Conservation (phyloP, 2,888 invertebrate genomes). For the Epistrophella euchroma region DNA sequence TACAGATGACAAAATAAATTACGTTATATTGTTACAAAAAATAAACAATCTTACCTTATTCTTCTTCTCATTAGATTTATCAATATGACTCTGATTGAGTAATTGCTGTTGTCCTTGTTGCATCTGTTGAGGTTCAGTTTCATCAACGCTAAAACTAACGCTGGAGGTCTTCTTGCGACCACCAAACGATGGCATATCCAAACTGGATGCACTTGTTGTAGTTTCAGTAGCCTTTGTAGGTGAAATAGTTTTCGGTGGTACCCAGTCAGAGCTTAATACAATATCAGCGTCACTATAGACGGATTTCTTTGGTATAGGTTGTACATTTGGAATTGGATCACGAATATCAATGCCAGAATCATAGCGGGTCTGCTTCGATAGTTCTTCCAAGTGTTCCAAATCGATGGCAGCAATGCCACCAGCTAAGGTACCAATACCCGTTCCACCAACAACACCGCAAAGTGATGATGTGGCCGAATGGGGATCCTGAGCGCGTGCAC, state of each 20-base stretch:
- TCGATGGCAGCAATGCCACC: conserved; percentile 81
- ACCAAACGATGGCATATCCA: conserved; percentile 79
- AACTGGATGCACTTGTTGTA: conserved; percentile 81
- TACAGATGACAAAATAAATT: not conserved
- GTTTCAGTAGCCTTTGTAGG: conserved; percentile 88
- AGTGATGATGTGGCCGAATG: conserved; percentile 80
- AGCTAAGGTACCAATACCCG: conserved; percentile 60
- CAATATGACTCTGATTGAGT: conserved; percentile 76
- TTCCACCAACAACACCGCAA: conserved; percentile 77
- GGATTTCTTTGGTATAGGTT: conserved; percentile 85
- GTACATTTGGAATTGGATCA: conserved; percentile 89
- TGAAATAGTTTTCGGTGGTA: conserved; percentile 92
- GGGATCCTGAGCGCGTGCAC: conserved; percentile 80
- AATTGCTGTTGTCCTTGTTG: conserved; percentile 75
- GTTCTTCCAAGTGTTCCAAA: conserved; percentile 85
- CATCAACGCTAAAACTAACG: conserved; percentile 89
- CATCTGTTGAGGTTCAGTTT: conserved; percentile 82
- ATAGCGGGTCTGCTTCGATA: conserved; percentile 93
- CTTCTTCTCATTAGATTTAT: conserved; percentile 86
- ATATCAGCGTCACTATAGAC: conserved; percentile 94
- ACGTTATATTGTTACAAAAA: not conserved
- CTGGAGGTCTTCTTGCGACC: conserved; percentile 89
- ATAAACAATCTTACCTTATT: conserved; percentile 86
- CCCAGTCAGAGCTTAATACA: conserved; percentile 93
- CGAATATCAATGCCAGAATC: conserved; percentile 95